Evolutionary conservation across 1,140 invertebrate genomes (phyloP), one percentile per base, ranked within the genome.

Genomic region (Dufourea novaeangliae): DNA sequence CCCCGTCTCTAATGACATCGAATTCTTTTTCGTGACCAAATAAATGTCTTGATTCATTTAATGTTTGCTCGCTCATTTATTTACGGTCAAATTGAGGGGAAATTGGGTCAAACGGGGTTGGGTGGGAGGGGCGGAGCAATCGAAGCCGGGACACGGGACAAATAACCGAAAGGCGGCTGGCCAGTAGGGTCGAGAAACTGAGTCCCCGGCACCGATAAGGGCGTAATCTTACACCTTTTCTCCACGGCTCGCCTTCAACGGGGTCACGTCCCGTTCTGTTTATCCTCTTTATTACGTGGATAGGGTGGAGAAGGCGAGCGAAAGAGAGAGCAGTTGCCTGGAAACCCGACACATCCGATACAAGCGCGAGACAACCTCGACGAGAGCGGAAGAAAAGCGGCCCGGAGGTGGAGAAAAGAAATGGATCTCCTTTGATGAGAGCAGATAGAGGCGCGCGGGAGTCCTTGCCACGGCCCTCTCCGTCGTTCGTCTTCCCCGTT

Each of bases 31-130:
- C 71, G 75, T 82, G 84, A 81, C 57, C 85, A 86, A 90, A 90
- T 86, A 88, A 88, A 90, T 87, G 86, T 89, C 88, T 86, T 88
- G 84, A 90, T 90, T 89, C 89, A 76, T 89, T 89, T 83, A 84
- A 84, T 69, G 80, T 84, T 84, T 75, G 80, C 67, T 78, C 69
- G 87, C 80, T 89, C 88, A 84, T 90, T 88, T 87, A 87, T 87
- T 88, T 85, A 82, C 72, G 69, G 41, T 64, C 57, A 88, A 89
- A 87, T 89, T 84, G 82, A 85, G 80, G 80, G 75, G 73, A 87
- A 90, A 89, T 88, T 90, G 82, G 89, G 89, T 89, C 87, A 89
- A 87, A 85, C 61, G 77, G 80, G 85, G 64, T 29, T n/a, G 22
- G 62, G 66, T n/a, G 59, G 72, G 44, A 27, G 27, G 52, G 63